A percentile compares a stretch with the other conserved stretches of the same genome.
Conservation (phyloP, 2,113 vertebrate genomes). For the Ramphastos sulfuratus region DNA sequence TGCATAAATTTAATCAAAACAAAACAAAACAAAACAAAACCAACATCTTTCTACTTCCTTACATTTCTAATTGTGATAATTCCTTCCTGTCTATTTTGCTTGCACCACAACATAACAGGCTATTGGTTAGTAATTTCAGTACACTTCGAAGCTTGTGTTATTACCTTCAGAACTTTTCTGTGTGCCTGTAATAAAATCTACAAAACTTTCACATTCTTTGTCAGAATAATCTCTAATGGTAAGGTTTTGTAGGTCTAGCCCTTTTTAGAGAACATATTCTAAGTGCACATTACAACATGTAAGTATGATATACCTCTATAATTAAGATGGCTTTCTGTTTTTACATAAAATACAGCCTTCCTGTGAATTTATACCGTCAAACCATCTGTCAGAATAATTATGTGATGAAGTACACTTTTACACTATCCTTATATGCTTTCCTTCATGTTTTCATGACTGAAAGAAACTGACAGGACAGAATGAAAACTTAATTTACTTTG, state of each 20-base stretch:
- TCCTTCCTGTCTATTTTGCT: neutral
- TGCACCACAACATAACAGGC: neutral
- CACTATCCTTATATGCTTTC: neutral
- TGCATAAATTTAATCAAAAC: neutral
- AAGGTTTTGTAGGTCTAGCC: neutral
- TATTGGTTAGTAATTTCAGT: neutral
- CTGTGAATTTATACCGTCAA: neutral
- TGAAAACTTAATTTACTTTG: neutral
- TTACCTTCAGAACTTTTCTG: neutral
- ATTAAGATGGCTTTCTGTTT: neutral
- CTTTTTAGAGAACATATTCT: neutral
- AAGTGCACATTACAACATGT: neutral
- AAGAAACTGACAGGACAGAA: neutral
- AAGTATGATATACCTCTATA: neutral
- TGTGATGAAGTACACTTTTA: neutral
- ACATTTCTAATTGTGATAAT: neutral
- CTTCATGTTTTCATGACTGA: neutral
- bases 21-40: neutral
- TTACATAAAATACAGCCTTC: neutral
- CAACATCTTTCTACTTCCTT: neutral
- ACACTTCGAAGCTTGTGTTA: neutral
- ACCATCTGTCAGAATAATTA: neutral
- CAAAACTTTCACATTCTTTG: neutral
- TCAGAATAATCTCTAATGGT: neutral
- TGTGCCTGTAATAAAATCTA: neutral